Percentiles rank a stretch among this genome's conserved stretches.
Evolutionary conservation across 64 coral and sea anemone species (phyloP).

Genomic region (Stylophora pistillata): DNA sequence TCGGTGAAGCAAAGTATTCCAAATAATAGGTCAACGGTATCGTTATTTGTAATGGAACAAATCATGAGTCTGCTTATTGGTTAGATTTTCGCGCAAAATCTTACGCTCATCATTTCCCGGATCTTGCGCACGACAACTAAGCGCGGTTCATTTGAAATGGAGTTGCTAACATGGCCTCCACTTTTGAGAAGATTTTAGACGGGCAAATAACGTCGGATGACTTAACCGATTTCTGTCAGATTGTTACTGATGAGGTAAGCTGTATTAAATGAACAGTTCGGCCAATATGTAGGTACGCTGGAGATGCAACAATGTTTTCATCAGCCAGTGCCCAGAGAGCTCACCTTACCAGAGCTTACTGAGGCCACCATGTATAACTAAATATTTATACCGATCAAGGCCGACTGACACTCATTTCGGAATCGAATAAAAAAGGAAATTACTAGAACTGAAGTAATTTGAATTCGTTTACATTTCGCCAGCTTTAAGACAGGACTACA

Average conservation of each 20-base stretch:
- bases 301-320: too few relatives aligned
- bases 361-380: too few relatives aligned
- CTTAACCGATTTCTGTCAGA: slow-evolving; percentile 1
- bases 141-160: slow-evolving; percentile 66
- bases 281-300: background rate
- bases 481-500: too few relatives aligned
- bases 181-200: slow-evolving; percentile 53
- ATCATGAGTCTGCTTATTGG: slow-evolving; percentile 59
- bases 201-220: slow-evolving; percentile 58
- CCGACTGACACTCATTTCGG: too few relatives aligned
- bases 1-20: background rate
- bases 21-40: background rate
- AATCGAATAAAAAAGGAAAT: too few relatives aligned
- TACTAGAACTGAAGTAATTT: too few relatives aligned
- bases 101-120: slow-evolving; percentile 18
- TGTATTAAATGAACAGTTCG: background rate
- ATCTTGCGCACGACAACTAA: slow-evolving; percentile 59
- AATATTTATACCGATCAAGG: too few relatives aligned
- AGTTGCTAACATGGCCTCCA: slow-evolving; percentile 11
- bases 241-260: slow-evolving; percentile 1
- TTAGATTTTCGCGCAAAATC: slow-evolving; percentile 75
- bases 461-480: too few relatives aligned
- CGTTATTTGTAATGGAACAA: background rate
- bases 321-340: too few relatives aligned
- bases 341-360: too few relatives aligned